A percentile compares a stretch with the other conserved stretches of the same genome.
Evolutionary conservation across 2,797 vertebrate species (phyloP).

Genomic region (Neopelma chrysocephalum): DNA sequence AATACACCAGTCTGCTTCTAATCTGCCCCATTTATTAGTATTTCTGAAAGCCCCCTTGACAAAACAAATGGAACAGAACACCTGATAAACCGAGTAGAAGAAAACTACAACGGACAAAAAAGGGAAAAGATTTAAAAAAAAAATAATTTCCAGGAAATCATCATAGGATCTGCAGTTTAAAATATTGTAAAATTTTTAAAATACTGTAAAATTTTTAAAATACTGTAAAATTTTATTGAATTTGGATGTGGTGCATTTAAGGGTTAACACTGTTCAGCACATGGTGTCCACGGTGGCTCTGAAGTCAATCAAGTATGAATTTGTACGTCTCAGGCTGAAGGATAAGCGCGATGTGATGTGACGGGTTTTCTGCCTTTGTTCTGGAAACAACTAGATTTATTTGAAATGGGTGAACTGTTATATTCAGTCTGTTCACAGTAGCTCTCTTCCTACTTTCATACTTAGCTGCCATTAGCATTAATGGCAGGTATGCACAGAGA

Average conservation of each 20-base stretch:
- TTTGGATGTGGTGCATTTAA: neutral
- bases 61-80: neutral
- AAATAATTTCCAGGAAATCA: neutral
- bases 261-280: neutral
- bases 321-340: neutral
- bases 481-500: neutral
- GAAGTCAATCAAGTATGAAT: neutral
- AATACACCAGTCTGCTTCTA: neutral
- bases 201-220: neutral
- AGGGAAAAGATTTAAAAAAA: neutral
- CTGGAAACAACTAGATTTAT: neutral
- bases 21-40: neutral
- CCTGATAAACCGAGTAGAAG: neutral
- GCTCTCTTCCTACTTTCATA: neutral
- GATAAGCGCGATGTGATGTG: neutral
- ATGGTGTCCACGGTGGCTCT: neutral
- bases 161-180: neutral
- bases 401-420: neutral
- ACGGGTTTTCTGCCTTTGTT: neutral
- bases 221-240: neutral
- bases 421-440: neutral
- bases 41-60: neutral
- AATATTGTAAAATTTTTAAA: neutral
- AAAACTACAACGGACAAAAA: neutral
- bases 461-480: conserved; percentile 19